Percentiles rank a stretch among this genome's conserved stretches.
phyloP scores from a whole-genome alignment of 2,888 invertebrate species.

The Neelides folsomi region DNA sequence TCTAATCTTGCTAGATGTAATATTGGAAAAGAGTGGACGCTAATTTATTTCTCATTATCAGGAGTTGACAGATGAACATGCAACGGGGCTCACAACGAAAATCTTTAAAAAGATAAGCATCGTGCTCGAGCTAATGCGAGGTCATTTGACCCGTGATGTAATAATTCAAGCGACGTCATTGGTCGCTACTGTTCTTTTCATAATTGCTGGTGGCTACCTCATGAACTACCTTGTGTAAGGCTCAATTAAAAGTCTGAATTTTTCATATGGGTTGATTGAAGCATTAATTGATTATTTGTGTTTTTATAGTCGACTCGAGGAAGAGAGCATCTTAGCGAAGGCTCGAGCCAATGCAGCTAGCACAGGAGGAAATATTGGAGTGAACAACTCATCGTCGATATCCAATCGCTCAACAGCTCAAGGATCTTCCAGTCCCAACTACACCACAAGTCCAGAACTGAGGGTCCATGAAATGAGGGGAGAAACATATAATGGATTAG shows the following conservation, averaged over 20 bases:
- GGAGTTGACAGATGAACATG: slow-evolving; percentile 67
- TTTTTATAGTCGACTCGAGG: slow-evolving; percentile 9
- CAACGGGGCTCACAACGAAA: slow-evolving; percentile 55
- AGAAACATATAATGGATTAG: slow-evolving; percentile 89
- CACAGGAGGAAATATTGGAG: not conserved
- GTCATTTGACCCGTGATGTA: slow-evolving; percentile 61
- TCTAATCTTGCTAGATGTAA: too few relatives aligned
- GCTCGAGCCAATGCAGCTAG: slow-evolving; percentile 20
- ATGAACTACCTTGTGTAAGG: slow-evolving; percentile 67
- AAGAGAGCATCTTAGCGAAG: slow-evolving; percentile 26
- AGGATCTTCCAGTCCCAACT: slow-evolving; percentile 9
- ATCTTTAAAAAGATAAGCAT: slow-evolving; percentile 52
- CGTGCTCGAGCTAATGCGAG: slow-evolving; percentile 56
- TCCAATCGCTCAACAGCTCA: slow-evolving; percentile 7
- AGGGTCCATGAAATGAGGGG: slow-evolving; percentile 80
- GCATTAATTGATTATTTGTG: not conserved
- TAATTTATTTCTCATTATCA: slow-evolving; percentile 35
- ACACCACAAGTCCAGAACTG: slow-evolving; percentile 48
- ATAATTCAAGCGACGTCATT: slow-evolving; percentile 65
- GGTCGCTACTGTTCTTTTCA: slow-evolving; percentile 61
- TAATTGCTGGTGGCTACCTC: slow-evolving; percentile 64
- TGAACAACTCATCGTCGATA: not conserved
- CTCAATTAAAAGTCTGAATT: too few relatives aligned
- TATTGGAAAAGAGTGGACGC: not conserved
- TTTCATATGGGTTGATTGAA: too few relatives aligned